A percentile compares a stretch with the other conserved stretches of the same genome.
Evolutionary conservation across 2,113 vertebrate genomes (phyloP).

Genomic region (Oxyura jamaicensis): DNA sequence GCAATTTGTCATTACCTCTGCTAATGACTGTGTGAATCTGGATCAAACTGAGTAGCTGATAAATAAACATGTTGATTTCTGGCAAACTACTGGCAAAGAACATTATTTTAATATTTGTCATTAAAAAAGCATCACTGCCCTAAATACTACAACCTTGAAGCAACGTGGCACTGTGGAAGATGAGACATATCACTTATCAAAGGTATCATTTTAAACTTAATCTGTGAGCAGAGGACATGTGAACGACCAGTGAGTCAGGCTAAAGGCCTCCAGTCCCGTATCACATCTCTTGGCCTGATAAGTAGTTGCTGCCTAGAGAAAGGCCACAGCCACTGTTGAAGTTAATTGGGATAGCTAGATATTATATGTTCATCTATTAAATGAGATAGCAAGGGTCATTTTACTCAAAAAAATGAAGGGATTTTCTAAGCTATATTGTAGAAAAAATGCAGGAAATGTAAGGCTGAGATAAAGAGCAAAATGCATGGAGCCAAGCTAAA

Average conservation of each 20-base stretch:
- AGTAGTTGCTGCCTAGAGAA: not conserved
- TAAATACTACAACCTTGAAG: not conserved
- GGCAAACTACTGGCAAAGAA: constrained; percentile 19
- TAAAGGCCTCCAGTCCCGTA: not conserved
- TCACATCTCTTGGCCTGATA: not conserved
- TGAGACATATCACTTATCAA: not conserved
- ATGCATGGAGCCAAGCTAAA: not conserved
- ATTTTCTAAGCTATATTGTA: not conserved
- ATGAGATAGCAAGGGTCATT: constrained; percentile 3
- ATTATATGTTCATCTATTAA: not conserved
- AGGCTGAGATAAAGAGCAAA: constrained; percentile 26
- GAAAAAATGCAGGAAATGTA: not conserved
- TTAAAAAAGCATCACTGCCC: not conserved
- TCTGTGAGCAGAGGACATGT: not conserved
- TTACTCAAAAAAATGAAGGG: not conserved
- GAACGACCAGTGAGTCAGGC: not conserved
- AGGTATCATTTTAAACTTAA: not conserved
- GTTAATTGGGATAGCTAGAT: not conserved
- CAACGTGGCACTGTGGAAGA: not conserved
- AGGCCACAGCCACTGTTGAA: not conserved
- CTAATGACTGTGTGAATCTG: constrained; percentile 59
- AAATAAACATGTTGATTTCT: constrained; percentile 60
- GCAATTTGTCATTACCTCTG: constrained; percentile 58
- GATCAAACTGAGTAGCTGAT: constrained; percentile 25
- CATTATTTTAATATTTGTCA: constrained; percentile 40